phyloP scores from a whole-genome alignment of 2,113 vertebrate genomes.

The Brachionichthys hirsutus region DNA sequence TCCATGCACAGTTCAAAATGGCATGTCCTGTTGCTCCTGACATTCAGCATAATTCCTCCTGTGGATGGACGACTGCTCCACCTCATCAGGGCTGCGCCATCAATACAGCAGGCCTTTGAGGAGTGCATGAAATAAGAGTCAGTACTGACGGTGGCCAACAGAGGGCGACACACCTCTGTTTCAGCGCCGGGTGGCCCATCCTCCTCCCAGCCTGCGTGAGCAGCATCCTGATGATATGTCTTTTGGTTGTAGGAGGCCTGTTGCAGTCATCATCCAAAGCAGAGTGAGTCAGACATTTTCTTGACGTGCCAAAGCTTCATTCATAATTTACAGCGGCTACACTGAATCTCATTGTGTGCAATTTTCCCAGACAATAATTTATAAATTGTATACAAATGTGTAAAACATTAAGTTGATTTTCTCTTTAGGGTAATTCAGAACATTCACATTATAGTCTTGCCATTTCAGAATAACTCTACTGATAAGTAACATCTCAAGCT shows the following conservation, averaged over 20 bases:
- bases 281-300: slow-evolving; percentile 48
- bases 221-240: slow-evolving; percentile 12
- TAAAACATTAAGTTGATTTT: slow-evolving; percentile 48
- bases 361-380: slow-evolving; percentile 53
- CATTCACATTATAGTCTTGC: slow-evolving; percentile 43
- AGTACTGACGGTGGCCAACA: slow-evolving; percentile 47
- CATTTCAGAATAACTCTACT: slow-evolving; percentile 35
- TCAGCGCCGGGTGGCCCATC: slow-evolving; percentile 12
- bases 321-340: slow-evolving; percentile 49
- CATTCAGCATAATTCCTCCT: slow-evolving; percentile 4
- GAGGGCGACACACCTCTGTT: slow-evolving; percentile 50
- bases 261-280: slow-evolving; percentile 46
- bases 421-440: slow-evolving; percentile 46
- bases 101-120: not conserved
- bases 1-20: slow-evolving; percentile 8
- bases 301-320: slow-evolving; percentile 51
- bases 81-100: slow-evolving; percentile 10
- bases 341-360: slow-evolving; percentile 30
- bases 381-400: slow-evolving; percentile 53
- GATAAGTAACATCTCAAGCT: slow-evolving; percentile 28
- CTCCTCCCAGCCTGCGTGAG: slow-evolving; percentile 3
- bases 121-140: slow-evolving; percentile 10
- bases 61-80: not conserved
- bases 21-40: not conserved
- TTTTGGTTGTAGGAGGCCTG: slow-evolving; percentile 20